These are phyloP conservation scores for Trachelus tabidus DNA, from an alignment of 2,888 invertebrate species.

Conservation along the genomic window DNA sequence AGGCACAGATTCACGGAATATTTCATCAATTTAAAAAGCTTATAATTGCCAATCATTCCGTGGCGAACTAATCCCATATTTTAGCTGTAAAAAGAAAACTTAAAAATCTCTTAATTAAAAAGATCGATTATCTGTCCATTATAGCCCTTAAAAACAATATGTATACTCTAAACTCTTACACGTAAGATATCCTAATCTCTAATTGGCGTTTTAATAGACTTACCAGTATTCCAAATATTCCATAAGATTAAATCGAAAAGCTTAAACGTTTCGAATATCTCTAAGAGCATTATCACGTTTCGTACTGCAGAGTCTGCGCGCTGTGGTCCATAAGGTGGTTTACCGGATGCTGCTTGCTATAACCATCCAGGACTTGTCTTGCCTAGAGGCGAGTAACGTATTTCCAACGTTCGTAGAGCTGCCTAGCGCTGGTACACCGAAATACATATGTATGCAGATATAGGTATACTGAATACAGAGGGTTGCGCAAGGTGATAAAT, in stretches of 20 bases:
- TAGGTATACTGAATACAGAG: not conserved
- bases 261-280: conserved; percentile 2
- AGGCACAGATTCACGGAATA: conserved; percentile 14
- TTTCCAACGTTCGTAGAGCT: not conserved
- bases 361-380: not conserved
- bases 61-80: not conserved
- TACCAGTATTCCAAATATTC: not conserved
- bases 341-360: not conserved
- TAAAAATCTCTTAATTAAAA: not conserved
- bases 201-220: not conserved
- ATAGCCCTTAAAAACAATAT: not conserved
- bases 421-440: not conserved
- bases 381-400: not conserved
- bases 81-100: not conserved
- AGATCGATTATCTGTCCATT: not conserved
- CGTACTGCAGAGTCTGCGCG: not conserved
- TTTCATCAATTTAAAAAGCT: conserved; percentile 9
- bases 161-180: not conserved
- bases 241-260: not conserved
- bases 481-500: conserved; percentile 30
- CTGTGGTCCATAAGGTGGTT: not conserved
- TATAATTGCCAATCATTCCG: not conserved
- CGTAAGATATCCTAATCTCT: not conserved
- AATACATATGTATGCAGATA: not conserved
- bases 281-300: not conserved